Base-by-base conservation (phyloP, 2,888 invertebrate genomes). In the Protophormia terraenovae region DNA sequence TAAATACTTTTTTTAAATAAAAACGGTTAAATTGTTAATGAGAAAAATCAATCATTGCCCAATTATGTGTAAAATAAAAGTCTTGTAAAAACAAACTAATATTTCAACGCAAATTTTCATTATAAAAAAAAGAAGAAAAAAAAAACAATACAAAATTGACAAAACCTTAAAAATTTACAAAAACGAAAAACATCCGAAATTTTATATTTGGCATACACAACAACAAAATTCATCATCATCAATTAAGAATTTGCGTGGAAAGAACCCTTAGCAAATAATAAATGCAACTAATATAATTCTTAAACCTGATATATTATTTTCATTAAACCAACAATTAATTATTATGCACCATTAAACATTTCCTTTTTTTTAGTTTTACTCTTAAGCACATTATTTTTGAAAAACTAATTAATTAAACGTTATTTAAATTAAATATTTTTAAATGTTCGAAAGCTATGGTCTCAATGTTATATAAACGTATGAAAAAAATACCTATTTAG, bases 391-490 rank as follows among this genome's bases (percentile, higher is more conserved):
- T 58, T 73, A 64, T 19, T 64, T 38, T 24, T 72, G 47, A 10
- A 16, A 58, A 24, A 50, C 38, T 66, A 45, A 10, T 38, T 41
- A 58, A 55, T 38, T 69, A 45, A 19, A 67, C 12, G 12, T 62
- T 55, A n/a, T 19, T 60, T 45, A 29, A 12, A 50, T n/a, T n/a
- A 62, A 10, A 45, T 32, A 27, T 14, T 32, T 66, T 38, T 50
- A 58, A 75, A 66, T 76, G 50, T 80, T 72, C 41, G 10, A 38
- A 75, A 71, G 85, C 82, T 85, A 82, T 85, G 85, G 82, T 85
- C 82, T 78, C 58, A n/a, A 75, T 78, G 82, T 79, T 82, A 75
- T 69, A 5, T 47, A 75, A 22, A 24, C 27, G 50, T 72, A 32
- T 50, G 14, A 58, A 32, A 35, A 22, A 22, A 60, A 16, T 14